A percentile compares a stretch with the other conserved stretches of the same genome.
These are phyloP conservation scores for Champsocephalus esox DNA, from an alignment of 2,797 vertebrate genomes.

Conservation along the genomic window DNA sequence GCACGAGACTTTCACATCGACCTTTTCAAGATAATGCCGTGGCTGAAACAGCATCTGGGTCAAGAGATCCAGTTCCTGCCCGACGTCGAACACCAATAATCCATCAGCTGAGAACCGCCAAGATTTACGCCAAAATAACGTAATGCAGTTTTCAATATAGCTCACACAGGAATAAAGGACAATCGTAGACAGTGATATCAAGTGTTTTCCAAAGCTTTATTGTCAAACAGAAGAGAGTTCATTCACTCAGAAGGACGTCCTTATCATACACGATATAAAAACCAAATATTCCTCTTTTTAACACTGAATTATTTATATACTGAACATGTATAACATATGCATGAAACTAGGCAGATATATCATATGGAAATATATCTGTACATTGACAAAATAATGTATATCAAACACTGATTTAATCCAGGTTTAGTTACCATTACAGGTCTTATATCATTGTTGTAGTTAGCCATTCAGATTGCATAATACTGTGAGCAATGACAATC, in stretches of 20 bases:
- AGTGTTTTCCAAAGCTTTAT: slow-evolving; percentile 39
- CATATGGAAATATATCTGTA: not conserved
- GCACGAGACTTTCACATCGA: slow-evolving; percentile 85
- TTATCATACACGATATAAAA: not conserved
- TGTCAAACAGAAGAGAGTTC: not conserved
- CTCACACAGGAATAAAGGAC: not conserved
- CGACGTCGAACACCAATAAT: slow-evolving; percentile 1
- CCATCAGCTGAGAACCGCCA: not conserved
- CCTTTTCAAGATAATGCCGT: slow-evolving; percentile 80
- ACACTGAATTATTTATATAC: not conserved
- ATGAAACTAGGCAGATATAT: not conserved
- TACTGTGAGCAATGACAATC: not conserved
- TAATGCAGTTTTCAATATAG: not conserved
- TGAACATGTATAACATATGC: not conserved
- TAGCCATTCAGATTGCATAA: not conserved
- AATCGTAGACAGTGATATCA: not conserved
- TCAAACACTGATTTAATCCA: not conserved
- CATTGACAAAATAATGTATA: not conserved
- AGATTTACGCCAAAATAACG: not conserved
- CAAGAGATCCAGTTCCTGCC: slow-evolving; percentile 77
- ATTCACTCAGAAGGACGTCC: not conserved
- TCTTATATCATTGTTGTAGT: not conserved
- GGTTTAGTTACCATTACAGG: not conserved
- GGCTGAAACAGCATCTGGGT: slow-evolving; percentile 75
- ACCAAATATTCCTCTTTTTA: not conserved